Base-by-base conservation (phyloP, 2,888 invertebrate genomes). In the Pteria penguin region DNA sequence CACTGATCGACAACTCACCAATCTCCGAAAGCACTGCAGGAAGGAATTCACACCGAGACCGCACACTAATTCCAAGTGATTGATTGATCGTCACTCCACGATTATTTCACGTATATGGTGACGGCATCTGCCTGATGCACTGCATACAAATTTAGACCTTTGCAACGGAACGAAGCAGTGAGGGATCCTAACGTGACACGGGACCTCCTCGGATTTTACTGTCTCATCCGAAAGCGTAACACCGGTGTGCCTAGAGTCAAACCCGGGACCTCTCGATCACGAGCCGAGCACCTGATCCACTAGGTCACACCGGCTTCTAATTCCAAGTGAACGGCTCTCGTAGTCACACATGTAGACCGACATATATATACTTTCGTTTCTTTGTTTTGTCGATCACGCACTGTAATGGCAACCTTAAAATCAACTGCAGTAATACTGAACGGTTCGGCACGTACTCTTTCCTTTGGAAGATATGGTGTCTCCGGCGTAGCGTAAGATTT, bases 301-400 rank as follows among this genome's bases (percentile, higher is more conserved):
- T n/a, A n/a, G n/a, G n/a, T n/a, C n/a, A n/a, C n/a, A n/a, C n/a
- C n/a, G n/a, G n/a, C n/a, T n/a, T n/a, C n/a, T n/a, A n/a, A n/a
- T n/a, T 82, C 82, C 11, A 82, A 54, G 68, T 82, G 81, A 8
- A 80, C 76, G 1, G 80, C 74, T 54, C 81, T 63, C 11, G 77
- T 79, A 32, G 22, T 70, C 1, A 74, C 75, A 68, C 79, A 81
- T 24, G 81, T 80, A 70, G 77, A 76, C 3, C 76, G 72, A 52
- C 75, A 76, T 31, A 75, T 73, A 57, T 81, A 79, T 8, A 36
- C 75, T 68, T 82, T 81, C 32, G 11, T 22, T 31, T 66, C 45
- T 22, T 63, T 14, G 5, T 71, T 75, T 1, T 18, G 14, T 24
- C 62, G 36, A 14, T 32, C 22, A 65, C 58, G 36, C 1, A 81